Evolutionary conservation across 2,888 invertebrate species (phyloP), one percentile per base, ranked within the genome.

Genomic region (Ophioninae sp.): DNA sequence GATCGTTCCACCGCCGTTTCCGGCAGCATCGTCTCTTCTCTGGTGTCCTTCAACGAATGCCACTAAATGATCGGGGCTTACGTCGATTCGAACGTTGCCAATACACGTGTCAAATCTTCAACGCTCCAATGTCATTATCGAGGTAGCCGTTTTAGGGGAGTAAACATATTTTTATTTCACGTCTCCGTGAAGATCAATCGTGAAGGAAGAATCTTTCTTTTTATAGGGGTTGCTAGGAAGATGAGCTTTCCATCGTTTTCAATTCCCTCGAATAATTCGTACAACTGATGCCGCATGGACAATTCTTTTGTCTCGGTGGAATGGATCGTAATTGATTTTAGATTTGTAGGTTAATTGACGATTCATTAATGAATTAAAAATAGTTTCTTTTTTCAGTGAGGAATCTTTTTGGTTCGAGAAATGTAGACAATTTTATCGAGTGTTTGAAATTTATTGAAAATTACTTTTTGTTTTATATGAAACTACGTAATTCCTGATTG

Each of bases 31-130:
- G 74, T 78, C 50, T 59, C 61, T 21, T 69, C 77, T 70, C 73
- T 59, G 69, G 37, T 74, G 70, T 70, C 65, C 70, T 61, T 81
- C 74, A 69, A 69, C 74, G 81, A 83, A 83, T 83, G 81, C 81
- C 78, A 56, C 81, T 83, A 83, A 83, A 81, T 81, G 81, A 83
- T 81, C 64, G 78, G 41, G 59, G 59, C 50, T 21, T 41, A 72
- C 37, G n/a, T 23, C 67, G 41, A 39, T 13, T 21, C 30, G 44
- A 50, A 73, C 44, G 39, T 56, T 73, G 20, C 10, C 61, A 30
- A 50, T 50, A 30, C 56, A 37, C 76, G 67, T 67, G 57, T n/a
- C 41, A 76, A 56, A 64, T 64, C 64, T 39, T 37, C 44, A 68
- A 74, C 79, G 21, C 30, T 44, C 17, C 44, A 59, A 70, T 61